Evolutionary conservation across 2,797 vertebrate genomes (phyloP).

Genomic region (Sebastes nivosus): DNA sequence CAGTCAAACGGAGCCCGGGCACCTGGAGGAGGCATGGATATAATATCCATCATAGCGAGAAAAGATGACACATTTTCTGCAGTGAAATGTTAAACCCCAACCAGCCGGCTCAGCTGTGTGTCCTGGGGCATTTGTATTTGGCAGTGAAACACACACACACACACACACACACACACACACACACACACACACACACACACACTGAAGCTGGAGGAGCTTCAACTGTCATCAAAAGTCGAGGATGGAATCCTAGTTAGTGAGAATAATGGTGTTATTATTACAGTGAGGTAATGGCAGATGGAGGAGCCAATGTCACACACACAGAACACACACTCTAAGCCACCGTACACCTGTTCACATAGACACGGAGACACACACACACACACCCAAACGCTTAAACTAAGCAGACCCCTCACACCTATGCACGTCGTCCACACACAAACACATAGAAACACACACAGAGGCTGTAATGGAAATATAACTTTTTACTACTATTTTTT

Average conservation of each 20-base stretch:
- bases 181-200: not conserved
- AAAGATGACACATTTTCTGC: constrained; percentile 52
- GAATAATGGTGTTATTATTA: constrained; percentile 72
- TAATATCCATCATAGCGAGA: constrained; percentile 55
- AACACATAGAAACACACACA: not conserved
- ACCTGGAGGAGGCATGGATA: constrained; percentile 54
- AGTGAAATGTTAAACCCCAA: constrained; percentile 47
- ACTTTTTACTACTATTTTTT: constrained; percentile 30
- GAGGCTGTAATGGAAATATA: constrained; percentile 50
- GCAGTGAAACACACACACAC: constrained; percentile 13
- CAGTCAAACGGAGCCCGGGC: constrained; percentile 12
- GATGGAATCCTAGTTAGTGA: constrained; percentile 62
- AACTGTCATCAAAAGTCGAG: constrained; percentile 57
- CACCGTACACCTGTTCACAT: not conserved
- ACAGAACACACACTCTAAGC: not conserved
- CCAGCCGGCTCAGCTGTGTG: constrained; percentile 54
- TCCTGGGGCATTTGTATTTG: constrained; percentile 49
- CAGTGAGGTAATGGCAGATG: constrained; percentile 73
- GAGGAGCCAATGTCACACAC: constrained; percentile 36
- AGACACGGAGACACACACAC: constrained; percentile 1
- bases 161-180: not conserved
- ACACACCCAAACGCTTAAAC: not conserved
- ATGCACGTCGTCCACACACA: not conserved
- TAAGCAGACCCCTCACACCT: not conserved
- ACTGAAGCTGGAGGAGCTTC: constrained; percentile 40